phyloP scores from a whole-genome alignment of 2,113 vertebrate genomes.

The Talpa occidentalis region DNA sequence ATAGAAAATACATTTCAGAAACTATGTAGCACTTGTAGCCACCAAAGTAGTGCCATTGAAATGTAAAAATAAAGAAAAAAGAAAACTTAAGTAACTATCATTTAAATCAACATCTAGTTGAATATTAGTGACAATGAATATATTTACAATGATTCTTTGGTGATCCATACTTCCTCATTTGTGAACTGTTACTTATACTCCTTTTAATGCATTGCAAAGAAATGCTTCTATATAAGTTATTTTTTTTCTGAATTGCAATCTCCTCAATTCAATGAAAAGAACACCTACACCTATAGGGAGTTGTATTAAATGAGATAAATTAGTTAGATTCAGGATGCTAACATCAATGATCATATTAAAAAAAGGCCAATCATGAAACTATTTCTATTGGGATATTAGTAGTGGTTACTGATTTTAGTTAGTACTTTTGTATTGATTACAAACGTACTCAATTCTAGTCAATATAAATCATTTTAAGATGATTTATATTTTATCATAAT shows the following conservation, averaged over 20 bases:
- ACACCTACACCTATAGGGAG: background rate
- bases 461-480: background rate
- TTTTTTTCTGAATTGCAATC: background rate
- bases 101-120: slow-evolving; percentile 36
- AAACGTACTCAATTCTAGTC: no score
- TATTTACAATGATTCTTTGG: background rate
- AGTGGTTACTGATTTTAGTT: background rate
- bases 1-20: background rate
- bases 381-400: background rate
- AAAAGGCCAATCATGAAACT: background rate
- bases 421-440: background rate
- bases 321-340: background rate
- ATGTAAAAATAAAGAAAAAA: background rate
- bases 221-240: background rate
- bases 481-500: background rate
- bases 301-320: slow-evolving; percentile 1
- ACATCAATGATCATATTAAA: background rate
- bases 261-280: slow-evolving; percentile 24
- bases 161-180: background rate
- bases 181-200: background rate
- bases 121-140: background rate
- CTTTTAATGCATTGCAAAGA: slow-evolving; percentile 19
- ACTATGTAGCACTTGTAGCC: background rate
- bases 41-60: background rate
- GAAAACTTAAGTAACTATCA: background rate